These are phyloP conservation scores for Arrhamphus sclerolepis DNA, from an alignment of 2,797 vertebrate species.

Conservation along the genomic window DNA sequence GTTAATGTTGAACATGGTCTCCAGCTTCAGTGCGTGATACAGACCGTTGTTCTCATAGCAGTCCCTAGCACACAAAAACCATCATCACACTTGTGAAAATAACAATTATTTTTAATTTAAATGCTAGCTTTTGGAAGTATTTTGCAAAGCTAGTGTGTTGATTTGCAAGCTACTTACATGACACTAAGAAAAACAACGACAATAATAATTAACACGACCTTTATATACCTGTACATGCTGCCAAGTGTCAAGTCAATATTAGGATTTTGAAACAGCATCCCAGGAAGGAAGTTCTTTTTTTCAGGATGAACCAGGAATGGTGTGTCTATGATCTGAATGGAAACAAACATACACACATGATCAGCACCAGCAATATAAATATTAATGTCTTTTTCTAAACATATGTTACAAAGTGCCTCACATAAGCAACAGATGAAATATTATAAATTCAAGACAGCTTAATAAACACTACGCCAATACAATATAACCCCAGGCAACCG, in stretches of 20 bases:
- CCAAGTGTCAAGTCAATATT: constrained; percentile 91
- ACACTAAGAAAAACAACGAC: not conserved
- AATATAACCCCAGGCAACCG: not conserved
- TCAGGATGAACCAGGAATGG: constrained; percentile 88
- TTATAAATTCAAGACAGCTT: too few relatives aligned
- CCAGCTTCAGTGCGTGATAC: constrained; percentile 90
- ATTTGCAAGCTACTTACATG: too few relatives aligned
- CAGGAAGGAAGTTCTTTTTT: constrained; percentile 91
- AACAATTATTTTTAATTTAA: not conserved
- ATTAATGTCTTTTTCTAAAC: too few relatives aligned
- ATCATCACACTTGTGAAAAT: not conserved
- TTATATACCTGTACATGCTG: constrained; percentile 90
- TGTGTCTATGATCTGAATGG: constrained; percentile 90
- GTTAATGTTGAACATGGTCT: constrained; percentile 89
- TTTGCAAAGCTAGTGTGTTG: too few relatives aligned
- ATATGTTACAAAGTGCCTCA: too few relatives aligned
- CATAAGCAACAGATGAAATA: too few relatives aligned
- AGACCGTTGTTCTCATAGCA: constrained; percentile 92
- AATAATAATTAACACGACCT: not conserved
- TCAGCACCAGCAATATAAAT: too few relatives aligned
- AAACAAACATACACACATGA: constrained; percentile 26
- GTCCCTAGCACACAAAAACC: constrained; percentile 75
- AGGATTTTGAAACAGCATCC: constrained; percentile 87
- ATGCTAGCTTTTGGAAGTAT: too few relatives aligned
- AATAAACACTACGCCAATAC: too few relatives aligned